Evolutionary conservation across 2,797 vertebrate genomes (phyloP).

Genomic region (Enteromius paludinosus): DNA sequence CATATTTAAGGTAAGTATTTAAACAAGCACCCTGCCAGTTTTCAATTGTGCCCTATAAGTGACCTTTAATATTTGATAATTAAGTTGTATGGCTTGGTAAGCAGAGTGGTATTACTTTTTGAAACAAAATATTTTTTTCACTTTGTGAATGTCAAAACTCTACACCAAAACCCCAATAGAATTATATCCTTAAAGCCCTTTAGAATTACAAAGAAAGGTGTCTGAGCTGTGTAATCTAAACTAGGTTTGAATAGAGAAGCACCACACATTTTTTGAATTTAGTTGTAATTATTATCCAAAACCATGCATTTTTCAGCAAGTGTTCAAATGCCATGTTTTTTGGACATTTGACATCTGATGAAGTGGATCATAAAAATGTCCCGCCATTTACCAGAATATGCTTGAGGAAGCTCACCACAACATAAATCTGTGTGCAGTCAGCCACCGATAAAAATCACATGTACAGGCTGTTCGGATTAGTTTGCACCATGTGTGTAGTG

Average conservation of each 20-base stretch:
- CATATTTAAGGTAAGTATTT: background rate
- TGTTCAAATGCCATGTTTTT: background rate
- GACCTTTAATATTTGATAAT: background rate
- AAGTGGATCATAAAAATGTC: slow-evolving; percentile 3
- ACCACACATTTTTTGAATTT: background rate
- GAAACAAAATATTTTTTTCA: background rate
- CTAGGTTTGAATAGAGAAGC: background rate
- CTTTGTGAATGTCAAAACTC: background rate
- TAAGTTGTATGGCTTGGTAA: background rate
- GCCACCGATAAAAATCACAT: slow-evolving; percentile 30
- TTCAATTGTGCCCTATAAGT: background rate
- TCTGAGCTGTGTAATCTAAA: background rate
- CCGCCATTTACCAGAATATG: background rate
- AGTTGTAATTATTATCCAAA: background rate
- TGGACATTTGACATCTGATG: background rate
- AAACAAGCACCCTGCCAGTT: background rate
- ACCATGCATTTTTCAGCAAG: background rate
- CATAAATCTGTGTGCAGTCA: slow-evolving; percentile 18
- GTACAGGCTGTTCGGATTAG: slow-evolving; percentile 10
- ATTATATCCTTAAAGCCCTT: background rate
- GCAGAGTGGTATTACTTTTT: background rate
- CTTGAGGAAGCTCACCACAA: slow-evolving; percentile 2
- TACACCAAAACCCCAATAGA: background rate
- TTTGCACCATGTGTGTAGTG: background rate
- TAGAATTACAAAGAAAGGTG: background rate